Conservation (phyloP, 2,888 invertebrate species). For the Junonia oenone region DNA sequence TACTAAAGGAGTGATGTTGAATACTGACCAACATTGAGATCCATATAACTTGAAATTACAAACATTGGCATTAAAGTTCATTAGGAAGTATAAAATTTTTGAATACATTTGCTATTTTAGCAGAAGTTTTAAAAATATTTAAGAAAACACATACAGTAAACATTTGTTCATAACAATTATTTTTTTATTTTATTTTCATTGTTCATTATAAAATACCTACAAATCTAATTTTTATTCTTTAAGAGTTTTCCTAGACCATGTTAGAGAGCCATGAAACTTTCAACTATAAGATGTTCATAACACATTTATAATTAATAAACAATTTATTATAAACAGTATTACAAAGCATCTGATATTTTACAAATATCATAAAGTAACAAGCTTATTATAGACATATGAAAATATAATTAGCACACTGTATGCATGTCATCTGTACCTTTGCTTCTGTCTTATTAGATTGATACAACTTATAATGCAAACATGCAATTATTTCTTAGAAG, state of each 20-base stretch:
- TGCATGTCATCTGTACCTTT: constrained; percentile 24
- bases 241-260: not conserved
- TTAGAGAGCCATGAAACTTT: constrained; percentile 3
- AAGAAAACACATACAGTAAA: not conserved
- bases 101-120: not conserved
- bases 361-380: constrained; percentile 19
- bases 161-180: constrained; percentile 2
- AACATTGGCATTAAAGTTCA: not conserved
- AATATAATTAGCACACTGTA: constrained; percentile 17
- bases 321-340: constrained; percentile 14
- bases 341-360: constrained; percentile 16
- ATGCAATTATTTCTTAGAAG: constrained; percentile 1
- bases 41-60: constrained; percentile 3
- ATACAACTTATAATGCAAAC: not conserved
- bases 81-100: not conserved
- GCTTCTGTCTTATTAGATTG: constrained; percentile 17
- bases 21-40: constrained; percentile 24
- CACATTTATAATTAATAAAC: constrained; percentile 7
- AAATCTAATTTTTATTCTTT: not conserved
- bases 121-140: constrained; percentile 4
- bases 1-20: constrained; percentile 11
- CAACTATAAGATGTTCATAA: not conserved
- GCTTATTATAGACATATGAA: constrained; percentile 16
- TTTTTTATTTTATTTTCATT: not conserved
- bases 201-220: constrained; percentile 1